Conservation (phyloP, 1,140 invertebrate genomes). For the Zaprionus taronus region DNA sequence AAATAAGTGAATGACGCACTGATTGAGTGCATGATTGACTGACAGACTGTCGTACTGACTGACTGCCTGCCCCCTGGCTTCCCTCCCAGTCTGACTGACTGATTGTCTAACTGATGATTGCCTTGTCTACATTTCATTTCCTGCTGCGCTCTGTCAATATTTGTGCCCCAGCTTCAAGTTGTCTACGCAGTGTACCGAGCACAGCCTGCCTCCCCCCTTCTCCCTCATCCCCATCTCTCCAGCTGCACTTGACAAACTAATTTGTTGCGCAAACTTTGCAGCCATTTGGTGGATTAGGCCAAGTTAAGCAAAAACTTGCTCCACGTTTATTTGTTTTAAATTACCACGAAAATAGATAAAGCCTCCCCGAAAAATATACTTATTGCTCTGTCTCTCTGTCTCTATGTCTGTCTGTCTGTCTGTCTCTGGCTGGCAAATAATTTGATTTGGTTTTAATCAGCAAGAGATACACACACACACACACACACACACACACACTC, state of each 20-base stretch:
- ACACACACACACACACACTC: constrained; percentile 17
- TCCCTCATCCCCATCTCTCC: constrained; percentile 4
- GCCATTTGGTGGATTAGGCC: constrained; percentile 47
- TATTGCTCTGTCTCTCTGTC: background rate
- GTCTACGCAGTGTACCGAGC: constrained; percentile 14
- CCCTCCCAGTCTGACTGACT: background rate
- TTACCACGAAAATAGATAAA: constrained; percentile 83
- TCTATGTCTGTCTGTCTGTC: too few species aligned
- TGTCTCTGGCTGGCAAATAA: constrained; percentile 69
- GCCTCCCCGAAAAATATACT: constrained; percentile 33
- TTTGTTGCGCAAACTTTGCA: constrained; percentile 73
- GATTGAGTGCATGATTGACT: constrained; percentile 15
- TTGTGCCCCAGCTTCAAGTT: constrained; percentile 44
- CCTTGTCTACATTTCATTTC: constrained; percentile 69
- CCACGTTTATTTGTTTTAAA: constrained; percentile 78
- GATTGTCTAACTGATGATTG: constrained; percentile 25
- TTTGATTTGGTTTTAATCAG: constrained; percentile 83
- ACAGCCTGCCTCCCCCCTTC: constrained; percentile 28
- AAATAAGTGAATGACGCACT: constrained; percentile 31
- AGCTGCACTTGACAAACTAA: constrained; percentile 78
- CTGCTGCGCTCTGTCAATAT: constrained; percentile 55
- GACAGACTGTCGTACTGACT: background rate
- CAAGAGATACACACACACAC: constrained; percentile 38
- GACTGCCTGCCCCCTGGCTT: constrained; percentile 8
- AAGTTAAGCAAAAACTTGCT: constrained; percentile 44